Percentiles rank a stretch among this genome's conserved stretches.
Conservation (phyloP, 1,140 invertebrate species). For the Ips typographus region DNA sequence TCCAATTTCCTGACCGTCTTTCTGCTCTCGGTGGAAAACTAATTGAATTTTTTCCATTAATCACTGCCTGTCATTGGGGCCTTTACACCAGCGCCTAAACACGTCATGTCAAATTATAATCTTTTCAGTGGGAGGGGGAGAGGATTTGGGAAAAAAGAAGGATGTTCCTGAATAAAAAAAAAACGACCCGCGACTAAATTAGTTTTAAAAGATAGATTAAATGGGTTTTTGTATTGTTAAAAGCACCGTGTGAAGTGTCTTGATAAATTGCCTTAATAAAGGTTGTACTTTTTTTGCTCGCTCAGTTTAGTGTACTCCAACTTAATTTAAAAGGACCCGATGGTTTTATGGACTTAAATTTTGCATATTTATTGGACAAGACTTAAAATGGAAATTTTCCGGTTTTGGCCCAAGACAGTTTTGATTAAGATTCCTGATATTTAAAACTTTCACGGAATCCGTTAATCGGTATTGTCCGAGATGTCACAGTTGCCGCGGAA, state of each 20-base stretch:
- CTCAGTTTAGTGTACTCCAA: constrained; percentile 14
- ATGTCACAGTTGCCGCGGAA: no score
- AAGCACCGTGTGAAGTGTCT: constrained; percentile 32
- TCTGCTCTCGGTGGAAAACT: constrained; percentile 24
- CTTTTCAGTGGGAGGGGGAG: constrained; percentile 9
- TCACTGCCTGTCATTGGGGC: constrained; percentile 29
- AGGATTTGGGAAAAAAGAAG: constrained; percentile 22
- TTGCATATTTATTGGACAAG: constrained; percentile 9
- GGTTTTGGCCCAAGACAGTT: no score
- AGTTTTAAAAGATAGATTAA: constrained; percentile 38
- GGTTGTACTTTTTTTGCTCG: constrained; percentile 9
- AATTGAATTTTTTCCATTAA: constrained; percentile 37
- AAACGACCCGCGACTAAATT: constrained; percentile 35
- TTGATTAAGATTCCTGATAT: no score
- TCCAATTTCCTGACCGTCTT: constrained; percentile 16
- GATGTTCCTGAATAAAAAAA: constrained; percentile 28
- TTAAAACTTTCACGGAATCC: no score
- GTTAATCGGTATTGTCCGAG: no score
- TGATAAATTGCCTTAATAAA: constrained; percentile 34
- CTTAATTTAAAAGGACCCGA: constrained; percentile 24
- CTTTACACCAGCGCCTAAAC: constrained; percentile 28
- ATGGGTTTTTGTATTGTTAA: constrained; percentile 35
- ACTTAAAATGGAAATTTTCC: neutral
- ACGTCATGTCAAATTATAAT: constrained; percentile 37
- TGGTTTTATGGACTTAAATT: constrained; percentile 15